Percentiles rank a stretch among this genome's conserved stretches.
Evolutionary conservation across 2,797 vertebrate species (phyloP).

Genomic region (Tarsius wallacei): DNA sequence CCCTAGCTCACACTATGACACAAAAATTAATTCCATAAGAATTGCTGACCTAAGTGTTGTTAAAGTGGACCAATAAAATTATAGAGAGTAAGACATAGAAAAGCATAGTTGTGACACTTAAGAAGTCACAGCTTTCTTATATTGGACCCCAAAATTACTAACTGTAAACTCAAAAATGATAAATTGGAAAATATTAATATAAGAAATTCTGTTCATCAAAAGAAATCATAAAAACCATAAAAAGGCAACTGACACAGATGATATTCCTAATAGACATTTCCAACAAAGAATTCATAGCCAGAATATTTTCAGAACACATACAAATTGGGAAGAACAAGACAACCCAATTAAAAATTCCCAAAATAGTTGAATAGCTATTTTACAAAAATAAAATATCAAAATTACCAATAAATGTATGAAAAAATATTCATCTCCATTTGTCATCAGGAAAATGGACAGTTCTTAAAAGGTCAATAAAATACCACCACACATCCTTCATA

Average conservation of each 20-base stretch:
- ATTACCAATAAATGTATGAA: not conserved
- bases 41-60: not conserved
- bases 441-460: not conserved
- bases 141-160: not conserved
- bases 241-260: not conserved
- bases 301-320: not conserved
- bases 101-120: not conserved
- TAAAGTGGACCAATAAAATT: not conserved
- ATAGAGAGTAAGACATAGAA: not conserved
- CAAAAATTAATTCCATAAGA: not conserved
- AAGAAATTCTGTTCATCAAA: not conserved
- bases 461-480: constrained; percentile 8
- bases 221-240: not conserved
- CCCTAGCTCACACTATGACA: not conserved
- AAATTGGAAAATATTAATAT: not conserved
- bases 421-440: not conserved
- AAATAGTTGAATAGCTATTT: not conserved
- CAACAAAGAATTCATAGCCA: not conserved
- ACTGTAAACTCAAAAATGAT: not conserved
- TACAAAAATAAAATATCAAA: not conserved
- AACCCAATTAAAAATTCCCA: not conserved
- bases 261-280: not conserved
- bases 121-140: not conserved
- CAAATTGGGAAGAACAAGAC: not conserved
- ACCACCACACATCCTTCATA: not conserved